phyloP scores from a whole-genome alignment of 2,888 invertebrate genomes.

The Cancer borealis region DNA sequence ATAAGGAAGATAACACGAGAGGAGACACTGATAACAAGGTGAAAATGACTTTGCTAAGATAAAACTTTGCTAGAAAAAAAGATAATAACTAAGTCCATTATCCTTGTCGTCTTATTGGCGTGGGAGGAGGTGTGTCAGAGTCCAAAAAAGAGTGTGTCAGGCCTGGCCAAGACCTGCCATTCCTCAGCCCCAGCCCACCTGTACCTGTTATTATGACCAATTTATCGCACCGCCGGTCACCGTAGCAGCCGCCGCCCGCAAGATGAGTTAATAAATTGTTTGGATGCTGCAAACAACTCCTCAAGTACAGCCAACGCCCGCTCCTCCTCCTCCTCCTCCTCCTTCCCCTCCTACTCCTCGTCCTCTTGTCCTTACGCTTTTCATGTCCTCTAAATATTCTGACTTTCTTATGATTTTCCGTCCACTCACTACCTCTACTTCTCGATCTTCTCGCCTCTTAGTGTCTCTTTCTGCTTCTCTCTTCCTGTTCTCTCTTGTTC shows the following conservation, averaged over 20 bases:
- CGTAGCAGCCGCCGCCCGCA: conserved; percentile 6
- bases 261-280: conserved; percentile 29
- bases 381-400: no score
- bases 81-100: background rate
- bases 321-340: background rate
- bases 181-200: background rate
- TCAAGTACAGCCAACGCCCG: background rate
- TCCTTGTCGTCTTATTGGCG: background rate
- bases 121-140: background rate
- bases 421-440: no score
- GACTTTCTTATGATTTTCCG: no score
- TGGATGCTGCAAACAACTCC: background rate
- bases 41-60: background rate
- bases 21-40: background rate
- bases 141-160: background rate
- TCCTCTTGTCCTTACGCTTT: background rate
- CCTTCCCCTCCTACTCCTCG: background rate
- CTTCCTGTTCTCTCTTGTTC: no score
- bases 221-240: conserved; percentile 29
- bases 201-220: conserved; percentile 26
- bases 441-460: no score
- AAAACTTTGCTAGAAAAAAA: background rate
- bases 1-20: background rate
- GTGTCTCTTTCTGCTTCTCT: no score
- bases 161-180: background rate